Evolutionary conservation across 2,113 vertebrate species (phyloP), one percentile per base, ranked within the genome.

Genomic region (Corydoras maculifer): DNA sequence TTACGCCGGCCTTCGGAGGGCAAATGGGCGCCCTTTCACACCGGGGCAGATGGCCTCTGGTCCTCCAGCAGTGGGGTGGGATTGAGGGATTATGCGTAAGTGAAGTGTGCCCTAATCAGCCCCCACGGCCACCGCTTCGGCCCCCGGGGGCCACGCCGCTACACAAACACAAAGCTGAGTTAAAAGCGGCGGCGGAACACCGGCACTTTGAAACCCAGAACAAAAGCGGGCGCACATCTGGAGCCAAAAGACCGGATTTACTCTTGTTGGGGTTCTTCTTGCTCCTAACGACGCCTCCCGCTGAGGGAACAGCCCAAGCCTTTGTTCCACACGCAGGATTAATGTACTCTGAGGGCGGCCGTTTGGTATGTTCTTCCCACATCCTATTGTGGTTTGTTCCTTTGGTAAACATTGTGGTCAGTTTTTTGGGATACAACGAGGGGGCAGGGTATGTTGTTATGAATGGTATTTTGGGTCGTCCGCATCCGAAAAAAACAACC

Each of bases 1-100:
- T 70, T 75, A 43, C 0, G 9, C 13, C 29, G 72, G 2, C 49
- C 29, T 76, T 18, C 58, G 65, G 66, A 72, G 68, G 62, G 51
- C 60, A 59, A 35, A 79, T 82, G 81, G 83, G 80, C 85, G 75
- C 29, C 55, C 73, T 67, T 78, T 75, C 75, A 79, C 29, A 77
- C 72, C 54, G 62, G 73, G 84, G 82, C 88, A 88, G 86, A 88
- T 88, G 86, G 85, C 72, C 18, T 58, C 65, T 73, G 82, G 80
- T 81, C 76, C 53, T 72, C 58, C 49, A 51, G 62, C 68, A 55
- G 70, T 68, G 49, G 74, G 62, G 57, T 25, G 11, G 32, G 58
- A 54, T 70, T 59, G 57, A 55, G n/a, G 49, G 69, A 63, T 11
- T 43, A 10, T 58, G 68, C 59, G 55, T 49, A 18, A 43, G 75